Evolutionary conservation across 1,140 invertebrate species (phyloP).

Genomic region (Brachionus sp.): DNA sequence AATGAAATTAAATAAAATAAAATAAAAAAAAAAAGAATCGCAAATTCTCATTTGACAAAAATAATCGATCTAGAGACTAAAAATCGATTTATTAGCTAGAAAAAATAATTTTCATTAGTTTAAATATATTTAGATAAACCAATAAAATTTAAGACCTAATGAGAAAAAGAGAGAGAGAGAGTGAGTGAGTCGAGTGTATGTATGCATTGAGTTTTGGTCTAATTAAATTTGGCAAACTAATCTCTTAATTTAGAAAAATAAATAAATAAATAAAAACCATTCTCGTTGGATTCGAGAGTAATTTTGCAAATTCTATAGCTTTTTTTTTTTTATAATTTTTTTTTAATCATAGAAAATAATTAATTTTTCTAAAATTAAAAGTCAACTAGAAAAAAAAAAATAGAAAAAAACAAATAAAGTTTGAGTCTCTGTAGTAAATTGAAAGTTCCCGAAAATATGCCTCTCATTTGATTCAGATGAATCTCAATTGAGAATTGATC

Average conservation of each 20-base stretch:
- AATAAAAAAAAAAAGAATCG: background rate
- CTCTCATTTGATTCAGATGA: background rate
- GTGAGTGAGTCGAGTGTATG: too few species aligned
- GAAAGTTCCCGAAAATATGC: background rate
- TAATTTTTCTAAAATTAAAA: constrained; percentile 2
- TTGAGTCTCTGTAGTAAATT: background rate
- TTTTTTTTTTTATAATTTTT: background rate
- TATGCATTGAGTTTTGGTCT: background rate
- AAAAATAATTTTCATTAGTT: background rate
- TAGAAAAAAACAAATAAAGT: constrained; percentile 12
- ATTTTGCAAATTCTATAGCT: too few species aligned
- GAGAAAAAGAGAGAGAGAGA: too few species aligned
- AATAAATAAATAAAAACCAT: background rate
- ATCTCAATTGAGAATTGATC: background rate
- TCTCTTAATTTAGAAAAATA: background rate
- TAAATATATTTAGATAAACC: constrained; percentile 18
- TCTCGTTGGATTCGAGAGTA: background rate
- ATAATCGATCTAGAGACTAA: constrained; percentile 27
- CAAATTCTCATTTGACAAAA: constrained; percentile 16
- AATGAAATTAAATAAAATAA: background rate
- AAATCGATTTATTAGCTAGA: constrained; percentile 18
- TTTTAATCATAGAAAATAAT: constrained; percentile 23
- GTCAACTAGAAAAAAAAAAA: background rate
- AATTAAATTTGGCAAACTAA: background rate
- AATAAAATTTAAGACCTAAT: background rate